Evolutionary conservation across 2,888 invertebrate species (phyloP), one percentile per base, ranked within the genome.

Genomic region (Chrysomela aeneicollis): DNA sequence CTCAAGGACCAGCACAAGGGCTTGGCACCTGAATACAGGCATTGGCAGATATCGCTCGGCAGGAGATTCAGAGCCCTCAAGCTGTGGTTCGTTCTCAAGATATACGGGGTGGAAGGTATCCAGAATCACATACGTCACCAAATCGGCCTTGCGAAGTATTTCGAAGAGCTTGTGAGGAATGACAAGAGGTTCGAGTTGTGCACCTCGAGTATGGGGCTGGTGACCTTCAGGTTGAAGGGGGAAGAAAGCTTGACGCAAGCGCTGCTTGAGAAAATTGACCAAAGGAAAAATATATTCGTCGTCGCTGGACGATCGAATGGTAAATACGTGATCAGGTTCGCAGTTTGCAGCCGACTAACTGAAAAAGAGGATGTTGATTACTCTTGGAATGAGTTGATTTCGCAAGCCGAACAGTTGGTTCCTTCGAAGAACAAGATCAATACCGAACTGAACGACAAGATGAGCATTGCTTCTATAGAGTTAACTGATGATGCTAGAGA

Each of bases 41-140:
- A 95, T 77, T 95, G 94, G 94, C 94, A 94, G 81, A 92, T 95
- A 78, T 89, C 94, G 2, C 84, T 97, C 19, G 97, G 97, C 0
- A 86, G 97, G 50, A 86, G 96, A 71, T 97, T 97, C 81, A 88
- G 97, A 52, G 89, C 97, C 0, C 82, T 97, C 19, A 98, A 97
- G 81, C 84, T 97, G 10, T 97, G 97, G 97, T 94, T 95, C 68
- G 94, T 95, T 0, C 84, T 97, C 72, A 87, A 95, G 69, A 84
- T 91, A 62, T 92, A 92, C 73, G 97, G 97, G 0, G 88, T 90
- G 1, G 90, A 91, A 77, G 93, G 94, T 1, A 83, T 97, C 5
- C 90, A 93, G 73, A 87, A 87, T 6, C 89, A 92, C 77, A 89
- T 97, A 35, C 87, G 95, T 63, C 86, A 88, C 61, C 92, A 94